Evolutionary conservation across 2,113 vertebrate genomes (phyloP).

Genomic region (Pagrus major): DNA sequence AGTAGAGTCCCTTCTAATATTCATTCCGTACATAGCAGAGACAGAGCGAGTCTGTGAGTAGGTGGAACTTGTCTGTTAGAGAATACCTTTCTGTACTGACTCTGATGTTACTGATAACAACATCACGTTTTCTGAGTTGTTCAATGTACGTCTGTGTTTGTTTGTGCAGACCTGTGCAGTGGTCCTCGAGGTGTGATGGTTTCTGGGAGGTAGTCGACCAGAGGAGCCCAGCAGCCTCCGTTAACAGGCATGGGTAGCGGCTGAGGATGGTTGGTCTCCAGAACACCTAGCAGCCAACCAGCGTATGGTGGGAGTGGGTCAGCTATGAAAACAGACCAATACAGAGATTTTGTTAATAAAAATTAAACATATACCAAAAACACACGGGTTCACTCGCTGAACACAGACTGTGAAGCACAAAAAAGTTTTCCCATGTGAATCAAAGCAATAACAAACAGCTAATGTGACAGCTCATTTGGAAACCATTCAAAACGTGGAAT

Average conservation of each 20-base stretch:
- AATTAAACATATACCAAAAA: too few relatives aligned
- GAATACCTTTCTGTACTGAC: conserved; percentile 27
- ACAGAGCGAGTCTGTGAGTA: conserved; percentile 19
- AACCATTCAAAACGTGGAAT: conserved; percentile 3
- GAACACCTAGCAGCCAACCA: conserved; percentile 93
- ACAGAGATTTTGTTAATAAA: neutral
- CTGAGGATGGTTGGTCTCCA: conserved; percentile 94
- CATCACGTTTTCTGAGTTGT: neutral
- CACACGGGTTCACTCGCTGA: too few relatives aligned
- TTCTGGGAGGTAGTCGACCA: conserved; percentile 98
- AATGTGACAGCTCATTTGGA: neutral
- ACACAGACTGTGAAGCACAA: neutral
- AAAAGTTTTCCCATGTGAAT: neutral
- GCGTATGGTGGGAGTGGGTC: conserved; percentile 96
- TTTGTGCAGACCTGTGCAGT: conserved; percentile 89
- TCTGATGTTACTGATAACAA: conserved; percentile 6
- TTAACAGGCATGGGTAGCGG: conserved; percentile 97
- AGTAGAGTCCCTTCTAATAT: neutral
- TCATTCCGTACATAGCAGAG: conserved; percentile 26
- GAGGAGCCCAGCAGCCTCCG: conserved; percentile 97
- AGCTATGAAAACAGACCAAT: conserved; percentile 76
- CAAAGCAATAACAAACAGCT: neutral
- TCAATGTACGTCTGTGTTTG: conserved; percentile 10
- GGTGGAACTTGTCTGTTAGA: conserved; percentile 11
- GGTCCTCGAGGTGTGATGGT: conserved; percentile 95